Base-by-base conservation (phyloP, 2,888 invertebrate species). In the Chironomus riparius region DNA sequence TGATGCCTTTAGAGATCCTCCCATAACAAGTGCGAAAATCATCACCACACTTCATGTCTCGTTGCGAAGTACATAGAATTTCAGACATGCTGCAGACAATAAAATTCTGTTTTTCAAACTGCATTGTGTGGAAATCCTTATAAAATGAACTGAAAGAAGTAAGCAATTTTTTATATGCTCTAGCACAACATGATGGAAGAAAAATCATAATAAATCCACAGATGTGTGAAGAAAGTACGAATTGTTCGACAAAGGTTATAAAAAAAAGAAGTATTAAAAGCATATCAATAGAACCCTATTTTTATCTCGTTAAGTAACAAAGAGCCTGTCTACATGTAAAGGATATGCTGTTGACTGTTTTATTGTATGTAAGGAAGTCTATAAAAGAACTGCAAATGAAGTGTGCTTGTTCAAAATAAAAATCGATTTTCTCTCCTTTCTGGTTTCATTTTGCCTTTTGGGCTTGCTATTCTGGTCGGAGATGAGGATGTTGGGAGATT, bases 21-120 rank as follows among this genome's bases (percentile, higher is more conserved):
- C 38, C 38, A 38, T 38, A 38, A 10, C 38, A 38, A 38, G 38
- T 38, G 38, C 38, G 38, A 38, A 38, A 7, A 38, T 38, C 38
- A 38, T 10, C 38, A 38, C 38, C 38, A 38, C 38, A 38, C 38
- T 38, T 38, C 10, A 10, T 38, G 38, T 38, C 38, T 38, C 38
- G 38, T 38, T 38, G 38, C 38, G 38, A 38, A 38, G 38, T 38
- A 38, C 38, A 38, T 10, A 38, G 10, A 38, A 38, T 24, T 22
- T 10, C 22, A 65, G 71, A 71, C 71, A 71, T 48, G 71, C 47
- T 13, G 56, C 56, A 71, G 71, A 71, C 71, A 71, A 71, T 71
- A 71, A 71, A 65, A 65, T 21, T 65, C 21, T 10, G 24, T 13
- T 21, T 13, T 65, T 65, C 21, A 21, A 5, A 24, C 1, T 24